phyloP scores from a whole-genome alignment of 2,113 vertebrate species.

The Pristiophorus japonicus region DNA sequence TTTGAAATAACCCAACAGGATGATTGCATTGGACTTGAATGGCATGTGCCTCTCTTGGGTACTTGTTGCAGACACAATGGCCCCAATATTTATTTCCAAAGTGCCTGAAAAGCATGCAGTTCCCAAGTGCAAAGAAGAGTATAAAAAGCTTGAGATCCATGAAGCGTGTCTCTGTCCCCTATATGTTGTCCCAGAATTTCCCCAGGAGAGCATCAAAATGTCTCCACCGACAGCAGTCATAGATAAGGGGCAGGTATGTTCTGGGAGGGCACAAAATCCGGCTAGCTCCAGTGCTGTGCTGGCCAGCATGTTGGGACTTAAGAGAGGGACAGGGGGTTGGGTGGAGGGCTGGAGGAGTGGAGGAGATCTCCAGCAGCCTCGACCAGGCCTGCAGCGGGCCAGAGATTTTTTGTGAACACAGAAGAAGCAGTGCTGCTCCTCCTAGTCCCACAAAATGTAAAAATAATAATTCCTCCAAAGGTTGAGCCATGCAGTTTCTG shows the following conservation, averaged over 20 bases:
- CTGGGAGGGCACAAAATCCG: neutral
- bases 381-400: neutral
- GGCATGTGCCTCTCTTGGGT: neutral
- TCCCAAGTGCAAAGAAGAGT: neutral
- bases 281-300: neutral
- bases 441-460: neutral
- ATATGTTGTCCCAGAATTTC: neutral
- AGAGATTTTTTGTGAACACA: neutral
- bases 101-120: neutral
- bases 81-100: neutral
- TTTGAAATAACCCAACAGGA: neutral
- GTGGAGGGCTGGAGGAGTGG: neutral
- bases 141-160: neutral
- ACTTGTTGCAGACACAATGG: neutral
- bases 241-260: neutral
- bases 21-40: neutral
- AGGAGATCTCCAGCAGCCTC: neutral
- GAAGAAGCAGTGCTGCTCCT: neutral
- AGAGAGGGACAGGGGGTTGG: too few species aligned
- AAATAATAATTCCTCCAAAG: neutral
- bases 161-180: neutral
- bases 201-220: neutral
- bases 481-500: neutral
- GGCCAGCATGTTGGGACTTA: neutral
- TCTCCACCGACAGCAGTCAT: neutral